Conservation (phyloP, 2,888 invertebrate species). For the Drosophila mimica region DNA sequence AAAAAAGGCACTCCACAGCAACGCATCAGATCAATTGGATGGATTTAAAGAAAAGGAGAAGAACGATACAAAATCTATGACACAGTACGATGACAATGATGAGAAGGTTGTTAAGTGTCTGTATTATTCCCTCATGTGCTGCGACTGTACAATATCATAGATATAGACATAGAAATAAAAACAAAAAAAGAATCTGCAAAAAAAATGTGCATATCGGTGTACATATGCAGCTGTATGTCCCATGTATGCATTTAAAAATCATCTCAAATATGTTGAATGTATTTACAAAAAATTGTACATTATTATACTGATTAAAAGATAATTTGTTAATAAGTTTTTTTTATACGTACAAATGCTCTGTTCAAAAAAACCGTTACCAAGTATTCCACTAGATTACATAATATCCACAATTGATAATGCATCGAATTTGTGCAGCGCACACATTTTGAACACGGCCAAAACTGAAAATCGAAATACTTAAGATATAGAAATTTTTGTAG, state of each 20-base stretch:
- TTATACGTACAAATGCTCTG: slow-evolving; percentile 10
- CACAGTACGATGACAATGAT: slow-evolving; percentile 67
- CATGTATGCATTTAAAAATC: slow-evolving; percentile 45
- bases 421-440: slow-evolving; percentile 40
- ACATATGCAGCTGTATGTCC: slow-evolving; percentile 28
- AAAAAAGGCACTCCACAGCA: slow-evolving; percentile 61
- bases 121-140: slow-evolving; percentile 85
- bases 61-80: slow-evolving; percentile 51
- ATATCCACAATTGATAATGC: slow-evolving; percentile 5
- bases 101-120: slow-evolving; percentile 84
- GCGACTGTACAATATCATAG: slow-evolving; percentile 85
- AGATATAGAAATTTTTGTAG: not conserved
- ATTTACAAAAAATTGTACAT: slow-evolving; percentile 36
- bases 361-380: slow-evolving; percentile 10
- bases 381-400: slow-evolving; percentile 25
- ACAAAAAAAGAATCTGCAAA: slow-evolving; percentile 1
- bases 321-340: slow-evolving; percentile 27
- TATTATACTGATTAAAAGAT: slow-evolving; percentile 32
- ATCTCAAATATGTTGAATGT: slow-evolving; percentile 42
- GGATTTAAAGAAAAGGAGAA: slow-evolving; percentile 55
- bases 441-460: slow-evolving; percentile 12
- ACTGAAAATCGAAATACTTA: slow-evolving; percentile 2
- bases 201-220: slow-evolving; percentile 21
- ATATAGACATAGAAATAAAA: slow-evolving; percentile 24
- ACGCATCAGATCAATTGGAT: slow-evolving; percentile 74